These are phyloP conservation scores for Hippoglossus hippoglossus DNA, from an alignment of 2,797 vertebrate species.

Conservation along the genomic window DNA sequence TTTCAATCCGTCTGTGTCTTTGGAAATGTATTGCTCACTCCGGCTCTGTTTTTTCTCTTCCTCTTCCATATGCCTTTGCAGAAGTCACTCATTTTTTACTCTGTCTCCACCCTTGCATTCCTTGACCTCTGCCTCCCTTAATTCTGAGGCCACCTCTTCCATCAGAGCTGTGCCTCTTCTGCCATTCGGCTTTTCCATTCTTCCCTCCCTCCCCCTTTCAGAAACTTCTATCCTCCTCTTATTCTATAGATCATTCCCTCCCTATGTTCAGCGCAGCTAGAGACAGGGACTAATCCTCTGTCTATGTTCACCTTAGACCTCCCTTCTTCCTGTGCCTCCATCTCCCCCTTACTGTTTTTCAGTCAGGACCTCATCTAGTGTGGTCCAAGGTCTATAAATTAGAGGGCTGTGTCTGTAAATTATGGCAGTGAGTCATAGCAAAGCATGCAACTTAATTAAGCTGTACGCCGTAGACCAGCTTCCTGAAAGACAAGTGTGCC, in stretches of 20 bases:
- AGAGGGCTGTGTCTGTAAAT: conserved; percentile 52
- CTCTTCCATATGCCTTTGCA: conserved; percentile 38
- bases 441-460: conserved; percentile 57
- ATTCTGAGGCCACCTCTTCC: conserved; percentile 56
- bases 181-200: conserved; percentile 53
- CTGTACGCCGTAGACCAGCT: conserved; percentile 15
- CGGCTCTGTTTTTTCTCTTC: conserved; percentile 43
- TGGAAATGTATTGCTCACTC: conserved; percentile 21
- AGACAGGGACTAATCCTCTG: conserved; percentile 60
- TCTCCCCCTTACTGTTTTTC: conserved; percentile 37
- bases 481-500: conserved; percentile 38
- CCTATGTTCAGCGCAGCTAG: conserved; percentile 36
- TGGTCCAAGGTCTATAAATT: conserved; percentile 65
- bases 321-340: conserved; percentile 18
- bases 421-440: conserved; percentile 54
- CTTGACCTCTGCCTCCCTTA: conserved; percentile 61
- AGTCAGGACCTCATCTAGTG: conserved; percentile 52
- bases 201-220: conserved; percentile 27
- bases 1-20: conserved; percentile 21
- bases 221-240: conserved; percentile 53
- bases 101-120: conserved; percentile 60
- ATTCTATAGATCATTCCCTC: conserved; percentile 70
- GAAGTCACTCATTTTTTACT: conserved; percentile 45
- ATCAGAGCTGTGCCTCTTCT: conserved; percentile 56
- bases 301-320: conserved; percentile 55